Base-by-base conservation (phyloP, 2,888 invertebrate genomes). In the Pyralis farinalis region DNA sequence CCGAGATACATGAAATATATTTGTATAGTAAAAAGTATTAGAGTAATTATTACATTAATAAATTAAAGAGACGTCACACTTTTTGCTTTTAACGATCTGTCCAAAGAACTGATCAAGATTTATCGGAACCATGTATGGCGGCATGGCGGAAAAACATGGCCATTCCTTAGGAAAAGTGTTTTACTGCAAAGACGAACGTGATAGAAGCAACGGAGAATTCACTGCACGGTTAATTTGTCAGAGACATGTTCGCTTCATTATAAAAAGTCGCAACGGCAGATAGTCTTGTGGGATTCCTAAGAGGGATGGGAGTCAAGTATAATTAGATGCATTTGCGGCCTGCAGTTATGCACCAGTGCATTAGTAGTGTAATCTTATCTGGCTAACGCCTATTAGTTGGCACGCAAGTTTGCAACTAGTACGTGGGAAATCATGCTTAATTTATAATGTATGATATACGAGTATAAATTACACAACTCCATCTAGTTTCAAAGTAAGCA, bases 281-380 rank as follows among this genome's bases (percentile, higher is more conserved):
- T 46, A 25, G 38, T 46, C 43, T 16, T 53, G 47, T 45, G 43
- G 46, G 43, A 30, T 49, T 56, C 51, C 44, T 42, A 4, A 32
- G 40, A 33, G 31, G 37, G 49, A 54, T 48, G 41, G 43, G 43
- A 53, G 49, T 53, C 48, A 58, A 54, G 52, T 51, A 49, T 72
- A 73, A 79, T 76, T 62, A 71, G 63, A 63, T 66, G 64, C 66
- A 67, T 74, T 76, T 77, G 79, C 69, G 75, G 78, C 77, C 57
- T 71, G 67, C 65, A 66, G 63, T 65, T 71, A 67, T 64, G 69
- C 74, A 78, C 72, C 77, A 71, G 76, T 67, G 80, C 76, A 71
- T 80, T 77, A 71, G 66, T 63, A 57, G 55, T 66, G 75, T 76
- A 79, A 84, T 80, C 70, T 73, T 71, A 81, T 83, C 78, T 72